Base-by-base conservation (phyloP, 2,797 vertebrate species). In the Hypotaenidia okinawae region DNA sequence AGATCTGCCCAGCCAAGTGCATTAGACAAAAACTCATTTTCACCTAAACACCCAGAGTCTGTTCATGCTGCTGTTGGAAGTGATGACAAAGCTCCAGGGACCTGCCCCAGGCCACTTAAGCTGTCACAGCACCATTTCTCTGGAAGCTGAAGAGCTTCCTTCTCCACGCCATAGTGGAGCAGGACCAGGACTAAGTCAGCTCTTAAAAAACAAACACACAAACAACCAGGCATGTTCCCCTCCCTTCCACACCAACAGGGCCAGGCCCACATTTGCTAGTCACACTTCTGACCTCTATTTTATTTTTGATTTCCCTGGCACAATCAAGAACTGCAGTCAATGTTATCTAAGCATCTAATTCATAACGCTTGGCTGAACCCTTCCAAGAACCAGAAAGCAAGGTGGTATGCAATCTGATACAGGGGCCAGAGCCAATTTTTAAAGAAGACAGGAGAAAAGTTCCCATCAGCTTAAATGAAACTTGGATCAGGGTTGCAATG, bases 301-400 rank as follows among this genome's bases (percentile, higher is more conserved):
- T 95, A 94, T 80, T 94, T 96, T 96, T 85, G 4, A 93, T 68
- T 94, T 77, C 28, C 64, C 74, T 95, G 88, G 94, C 95, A 96
- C 92, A 83, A 87, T 72, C 80, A 89, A 89, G 90, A 85, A 43
- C 51, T 87, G 90, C 84, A 95, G 86, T 58, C 94, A 95, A 93
- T 90, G 93, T 95, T 95, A 97, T 95, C 96, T 89, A 74, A 94
- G 81, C 90, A 96, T 96, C 95, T 95, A 94, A 96, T 95, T 96
- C 94, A 94, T 90, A 94, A 96, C 1, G 90, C 90, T 95, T 96
- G 91, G 91, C 93, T 96, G 94, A 96, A 91, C 90, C 91, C 75
- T 95, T 94, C 96, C 93, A 96, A 91, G 94, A 96, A 95, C 93
- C 72, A 95, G 84, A 93, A 93, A 83, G 78, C 75, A 95, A 96